Base-by-base conservation (phyloP, 2,888 invertebrate genomes). In the Brassicogethes aeneus region DNA sequence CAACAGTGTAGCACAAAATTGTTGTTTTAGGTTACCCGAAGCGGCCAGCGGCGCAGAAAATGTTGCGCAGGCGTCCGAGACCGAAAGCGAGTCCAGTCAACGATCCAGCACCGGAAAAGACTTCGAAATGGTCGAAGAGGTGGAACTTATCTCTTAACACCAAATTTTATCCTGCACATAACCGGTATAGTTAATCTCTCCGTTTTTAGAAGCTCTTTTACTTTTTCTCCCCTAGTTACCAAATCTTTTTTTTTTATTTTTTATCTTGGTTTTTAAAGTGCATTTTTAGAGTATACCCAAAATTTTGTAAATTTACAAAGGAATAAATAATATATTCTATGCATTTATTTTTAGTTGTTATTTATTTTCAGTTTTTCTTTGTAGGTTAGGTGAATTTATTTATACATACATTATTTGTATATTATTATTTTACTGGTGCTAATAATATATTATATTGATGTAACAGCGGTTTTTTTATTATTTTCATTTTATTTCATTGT, bases 61-160 rank as follows among this genome's bases (percentile, higher is more conserved):
- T 12, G 42, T 41, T 14, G n/a, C n/a, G n/a, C 36, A 16, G 12
- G 45, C 47, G 33, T 86, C 86, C 0, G 89, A 87, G 60, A 87
- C 87, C 10, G 90, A 90, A 56, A 85, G 85, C 1, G 86, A 85
- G 63, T 78, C 79, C 57, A 85, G 85, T 54, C 82, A 83, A 59
- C 77, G 85, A 40, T 86, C 86, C 10, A 85, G 85, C 50, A 85
- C 85, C 1, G 89, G 85, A 52, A 80, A 84, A 56, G 90, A 91
- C 72, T 90, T 90, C 66, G 91, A 90, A 70, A 88, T 90, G 62
- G 82, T 91, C 38, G 86, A 87, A 57, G 76, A 77, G 17, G 79
- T 73, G 13, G 83, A 83, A 55, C 62, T 80, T 23, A 79, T 78
- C 37, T 54, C 57, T 47, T 57, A 57, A 57, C 43, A 40, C 12